phyloP scores from a whole-genome alignment of 2,888 invertebrate species.

The Apomyelois bistriatella region DNA sequence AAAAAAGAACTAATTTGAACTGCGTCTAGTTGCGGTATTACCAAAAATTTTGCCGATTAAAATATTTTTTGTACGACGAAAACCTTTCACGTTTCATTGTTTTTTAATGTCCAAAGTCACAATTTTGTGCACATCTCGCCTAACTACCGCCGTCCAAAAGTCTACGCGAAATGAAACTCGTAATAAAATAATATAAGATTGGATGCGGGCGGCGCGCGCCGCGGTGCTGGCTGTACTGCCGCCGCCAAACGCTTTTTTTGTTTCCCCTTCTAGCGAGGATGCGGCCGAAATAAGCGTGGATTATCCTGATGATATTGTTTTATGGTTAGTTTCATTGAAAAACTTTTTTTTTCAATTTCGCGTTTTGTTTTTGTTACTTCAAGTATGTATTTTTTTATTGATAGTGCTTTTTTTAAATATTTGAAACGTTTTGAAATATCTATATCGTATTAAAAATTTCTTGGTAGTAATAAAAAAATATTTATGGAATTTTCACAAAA shows the following conservation, averaged over 20 bases:
- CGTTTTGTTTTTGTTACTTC: slow-evolving; percentile 9
- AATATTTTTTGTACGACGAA: slow-evolving; percentile 54
- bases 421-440: too few relatives aligned
- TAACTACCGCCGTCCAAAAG: slow-evolving; percentile 69
- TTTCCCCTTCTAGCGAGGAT: slow-evolving; percentile 61
- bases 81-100: slow-evolving; percentile 53
- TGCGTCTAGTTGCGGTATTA: slow-evolving; percentile 53
- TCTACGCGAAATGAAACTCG: slow-evolving; percentile 79
- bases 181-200: slow-evolving; percentile 73
- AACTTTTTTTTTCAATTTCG: slow-evolving; percentile 9
- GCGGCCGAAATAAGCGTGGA: slow-evolving; percentile 60
- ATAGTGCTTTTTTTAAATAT: too few relatives aligned
- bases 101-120: slow-evolving; percentile 68
- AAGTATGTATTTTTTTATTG: too few relatives aligned
- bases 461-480: too few relatives aligned
- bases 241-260: slow-evolving; percentile 56
- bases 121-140: slow-evolving; percentile 70
- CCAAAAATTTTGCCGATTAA: slow-evolving; percentile 50
- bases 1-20: slow-evolving; percentile 66
- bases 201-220: slow-evolving; percentile 73
- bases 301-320: slow-evolving; percentile 39
- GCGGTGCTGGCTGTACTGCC: slow-evolving; percentile 65
- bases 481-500: too few relatives aligned
- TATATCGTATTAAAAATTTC: too few relatives aligned
- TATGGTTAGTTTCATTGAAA: slow-evolving; percentile 13